Percentiles rank a stretch among this genome's conserved stretches.
Conservation (phyloP, 2,113 vertebrate species). For the Condylura cristata region DNA sequence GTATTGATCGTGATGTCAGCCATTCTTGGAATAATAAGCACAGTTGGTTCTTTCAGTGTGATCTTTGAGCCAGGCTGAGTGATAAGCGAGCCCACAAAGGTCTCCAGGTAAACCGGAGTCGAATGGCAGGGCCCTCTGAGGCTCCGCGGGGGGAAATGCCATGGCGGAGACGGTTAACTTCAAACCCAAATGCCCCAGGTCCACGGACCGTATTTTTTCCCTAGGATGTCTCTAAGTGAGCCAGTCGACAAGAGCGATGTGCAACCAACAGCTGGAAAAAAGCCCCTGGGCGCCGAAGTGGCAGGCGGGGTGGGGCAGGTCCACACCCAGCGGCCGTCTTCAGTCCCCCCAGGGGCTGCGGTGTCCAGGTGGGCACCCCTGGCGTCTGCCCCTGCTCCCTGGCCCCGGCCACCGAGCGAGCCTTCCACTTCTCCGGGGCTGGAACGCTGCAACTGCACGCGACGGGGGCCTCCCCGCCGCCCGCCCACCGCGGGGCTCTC, state of each 20-base stretch:
- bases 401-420: not conserved
- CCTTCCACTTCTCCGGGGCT: not conserved
- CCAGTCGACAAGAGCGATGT: not conserved
- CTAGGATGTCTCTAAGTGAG: not conserved
- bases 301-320: rapidly evolving
- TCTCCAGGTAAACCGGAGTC: not conserved
- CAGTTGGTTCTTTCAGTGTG: constrained; percentile 81
- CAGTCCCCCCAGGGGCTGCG: not conserved
- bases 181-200: not conserved
- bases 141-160: not conserved
- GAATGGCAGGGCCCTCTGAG: constrained; percentile 1
- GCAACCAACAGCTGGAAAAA: not conserved
- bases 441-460: rapidly evolving
- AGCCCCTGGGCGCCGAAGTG: not conserved
- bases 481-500: too few relatives aligned
- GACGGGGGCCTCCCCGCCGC: too few relatives aligned
- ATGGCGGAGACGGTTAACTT: not conserved
- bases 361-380: rapidly evolving
- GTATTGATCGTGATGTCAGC: constrained; percentile 88
- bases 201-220: rapidly evolving
- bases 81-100: not conserved
- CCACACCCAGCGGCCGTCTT: not conserved
- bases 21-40: constrained; percentile 83
- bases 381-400: not conserved
- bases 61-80: constrained; percentile 67